Base-by-base conservation (phyloP, 2,797 vertebrate species). In the Trematomus bernacchii region DNA sequence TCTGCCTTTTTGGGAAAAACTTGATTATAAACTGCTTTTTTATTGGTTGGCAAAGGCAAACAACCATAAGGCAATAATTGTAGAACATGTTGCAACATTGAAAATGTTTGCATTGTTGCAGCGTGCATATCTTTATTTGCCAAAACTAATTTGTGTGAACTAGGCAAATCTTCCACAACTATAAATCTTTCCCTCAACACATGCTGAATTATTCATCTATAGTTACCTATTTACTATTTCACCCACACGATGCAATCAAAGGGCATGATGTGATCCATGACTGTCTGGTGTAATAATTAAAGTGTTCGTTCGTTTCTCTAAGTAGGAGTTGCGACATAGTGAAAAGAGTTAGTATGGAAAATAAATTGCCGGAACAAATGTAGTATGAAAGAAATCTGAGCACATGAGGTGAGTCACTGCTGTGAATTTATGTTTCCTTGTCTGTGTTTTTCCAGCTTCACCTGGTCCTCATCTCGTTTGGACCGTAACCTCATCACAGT, bases 401-500 rank as follows among this genome's bases (percentile, higher is more conserved):
- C 8, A 11, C 21, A 52, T 15, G 37, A 10, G 33, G 10, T 15
- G 3, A 69, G 42, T 71, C 33, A 16, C 48, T 52, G 40, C 18
- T 70, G 57, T 71, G 10, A 73, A 44, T 79, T 59, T 3, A 67
- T 51, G 8, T 76, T n/a, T 77, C 30, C 19, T 2, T 70, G 62
- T 82, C 43, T 85, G 14, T 66, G 76, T 89, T 90, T 12, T 88
- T 91, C 61, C 91, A 99, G 98, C 88, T 99, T 97, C 92, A 99
- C 98, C 6, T 99, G 98, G 98, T 96, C 96, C 0, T 97, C 98
- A 0, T 97, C 98, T 0, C 96, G 98, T 79, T 93, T 98, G 0
- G 98, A 99, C 85, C 93, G 98, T 9, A 98, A 99, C 0, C 94
- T 99, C 84, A 96, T 99, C 93, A 98, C 97, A 0, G 96, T 98